phyloP scores from a whole-genome alignment of 2,888 invertebrate species.

The Clivina fossor region DNA sequence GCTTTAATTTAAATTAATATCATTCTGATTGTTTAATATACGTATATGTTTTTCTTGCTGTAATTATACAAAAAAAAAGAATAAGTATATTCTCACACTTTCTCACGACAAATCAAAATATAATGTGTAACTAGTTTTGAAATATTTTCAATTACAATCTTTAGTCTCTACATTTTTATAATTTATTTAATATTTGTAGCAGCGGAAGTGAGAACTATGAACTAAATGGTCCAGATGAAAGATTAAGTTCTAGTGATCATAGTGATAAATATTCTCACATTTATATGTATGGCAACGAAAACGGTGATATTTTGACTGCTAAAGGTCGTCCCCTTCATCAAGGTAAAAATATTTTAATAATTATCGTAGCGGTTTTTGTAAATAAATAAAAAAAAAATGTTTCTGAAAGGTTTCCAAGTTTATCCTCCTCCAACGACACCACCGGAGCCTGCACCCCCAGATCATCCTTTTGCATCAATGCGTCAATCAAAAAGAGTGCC shows the following conservation, averaged over 20 bases:
- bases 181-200: conserved; percentile 43
- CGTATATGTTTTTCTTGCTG: background rate
- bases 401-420: conserved; percentile 70
- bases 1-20: no score
- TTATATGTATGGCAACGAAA: conserved; percentile 64
- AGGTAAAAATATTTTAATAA: conserved; percentile 52
- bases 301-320: conserved; percentile 52
- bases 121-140: conserved; percentile 10
- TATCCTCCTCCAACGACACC: conserved; percentile 83
- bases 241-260: conserved; percentile 66
- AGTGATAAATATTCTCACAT: conserved; percentile 67
- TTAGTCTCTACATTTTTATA: conserved; percentile 10
- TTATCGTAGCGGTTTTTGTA: conserved; percentile 5
- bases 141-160: no score
- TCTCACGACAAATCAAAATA: conserved; percentile 7
- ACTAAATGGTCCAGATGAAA: conserved; percentile 60
- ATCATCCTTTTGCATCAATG: conserved; percentile 58
- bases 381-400: background rate
- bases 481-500: conserved; percentile 56
- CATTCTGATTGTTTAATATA: no score
- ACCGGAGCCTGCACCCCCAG: conserved; percentile 82
- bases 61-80: background rate
- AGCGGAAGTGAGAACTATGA: conserved; percentile 70
- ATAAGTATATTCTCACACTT: conserved; percentile 20
- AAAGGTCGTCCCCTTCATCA: conserved; percentile 54